Base-by-base conservation (phyloP, 2,797 vertebrate species). In the Lagocephalus sceleratus region DNA sequence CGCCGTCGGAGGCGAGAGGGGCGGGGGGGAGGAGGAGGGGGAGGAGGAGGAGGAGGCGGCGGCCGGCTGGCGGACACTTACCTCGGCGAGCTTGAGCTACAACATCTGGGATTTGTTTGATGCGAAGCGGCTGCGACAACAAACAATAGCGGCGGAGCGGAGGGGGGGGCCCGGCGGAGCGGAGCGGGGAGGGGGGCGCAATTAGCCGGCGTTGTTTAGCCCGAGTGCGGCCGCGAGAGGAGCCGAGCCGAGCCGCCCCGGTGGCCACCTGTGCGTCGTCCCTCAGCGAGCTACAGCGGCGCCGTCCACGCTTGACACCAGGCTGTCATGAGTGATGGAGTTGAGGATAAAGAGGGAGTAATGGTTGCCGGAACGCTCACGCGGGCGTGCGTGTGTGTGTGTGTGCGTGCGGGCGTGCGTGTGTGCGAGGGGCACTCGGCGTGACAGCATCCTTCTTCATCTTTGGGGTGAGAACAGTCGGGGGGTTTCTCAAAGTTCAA, bases 31-130 rank as follows among this genome's bases (percentile, higher is more conserved):
- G n/a, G n/a, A n/a, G n/a, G n/a, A n/a, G n/a, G n/a, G n/a, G n/a
- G n/a, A n/a, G n/a, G n/a, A n/a, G n/a, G n/a, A n/a, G 71, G 43
- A 65, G 51, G 70, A 47, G 57, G 64, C 54, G 57, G 57, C 47
- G 50, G 50, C 65, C 48, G 69, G 53, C 47, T 58, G 71, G 65
- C 82, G 75, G n/a, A n/a, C 73, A 91, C 94, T 95, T 92, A 96
- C 94, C 94, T 95, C 88, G 52, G 77, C 87, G 66, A 83, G 82
- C 84, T 76, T 70, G 89, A 86, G 88, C 89, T 95, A 97, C 94
- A 95, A 92, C 96, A 97, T 98, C 92, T 88, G 91, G 89, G 90
- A 87, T 89, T 81, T 89, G 87, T 91, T 90, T 91, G 86, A 88
- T 78, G 84, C 78, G 83, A 79, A 76, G 74, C 85, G 88, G 90